Evolutionary conservation across 2,888 invertebrate genomes (phyloP), one percentile per base, ranked within the genome.

Genomic region (Watsonalla binaria): DNA sequence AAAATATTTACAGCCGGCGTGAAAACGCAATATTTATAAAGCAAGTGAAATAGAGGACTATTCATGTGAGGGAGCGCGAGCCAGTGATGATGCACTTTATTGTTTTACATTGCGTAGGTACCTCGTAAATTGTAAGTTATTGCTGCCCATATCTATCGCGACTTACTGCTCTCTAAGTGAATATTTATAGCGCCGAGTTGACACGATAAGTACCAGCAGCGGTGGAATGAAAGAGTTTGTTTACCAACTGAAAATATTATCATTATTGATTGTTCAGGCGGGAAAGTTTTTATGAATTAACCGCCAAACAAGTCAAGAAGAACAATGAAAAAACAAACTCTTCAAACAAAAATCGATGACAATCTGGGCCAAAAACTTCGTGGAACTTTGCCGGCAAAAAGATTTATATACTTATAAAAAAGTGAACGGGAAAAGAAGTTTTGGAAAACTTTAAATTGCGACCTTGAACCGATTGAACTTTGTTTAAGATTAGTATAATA

Each of bases 321-420:
- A 90, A 90, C 89, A 90, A 90, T 88, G 89, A 89, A 90, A 88
- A 90, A 90, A 90, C 90, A 91, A 91, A 90, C 86, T 90, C 86
- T 82, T 88, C 87, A 89, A 91, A 91, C 90, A 91, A 91, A 91
- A 91, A 91, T 91, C 91, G 91, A 91, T 91, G 90, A 88, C 90
- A 91, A 91, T 91, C 90, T 91, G 88, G 91, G 90, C 87, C 90
- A 90, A 90, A 89, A 90, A 90, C 89, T 90, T 90, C 64, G 82
- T 76, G 74, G 73, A 91, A 91, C 82, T 91, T 87, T 74, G 86
- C 82, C 85, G 89, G 80, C 89, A 88, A 90, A 90, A 91, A 90
- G 90, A 91, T 91, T 91, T 90, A 90, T 91, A 90, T 84, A 89
- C 89, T 88, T 89, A 88, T 87, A 90, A 90, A 90, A 90, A 90